Base-by-base conservation (phyloP, 2,888 invertebrate genomes). In the Ctena decussata region DNA sequence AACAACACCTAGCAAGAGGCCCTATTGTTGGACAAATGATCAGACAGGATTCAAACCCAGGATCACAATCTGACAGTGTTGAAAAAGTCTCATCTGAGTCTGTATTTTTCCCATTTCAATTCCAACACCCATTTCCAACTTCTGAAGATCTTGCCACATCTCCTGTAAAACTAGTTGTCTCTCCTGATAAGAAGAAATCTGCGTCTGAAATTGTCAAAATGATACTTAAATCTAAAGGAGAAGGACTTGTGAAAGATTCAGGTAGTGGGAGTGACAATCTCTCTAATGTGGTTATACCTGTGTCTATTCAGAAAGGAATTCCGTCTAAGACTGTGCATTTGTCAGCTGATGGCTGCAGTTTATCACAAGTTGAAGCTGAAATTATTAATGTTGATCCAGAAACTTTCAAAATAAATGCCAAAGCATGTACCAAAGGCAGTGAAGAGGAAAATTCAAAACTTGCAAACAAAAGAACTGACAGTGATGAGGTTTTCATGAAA, bases 11-110 rank as follows among this genome's bases (percentile, higher is more conserved):
- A 18, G 76, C 71, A 27, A 89, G 53, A 35, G 93, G 93, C 15
- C 94, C 94, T 32, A 94, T 93, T 39, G 90, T 93, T 71, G 93
- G 93, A 11, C 93, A 94, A 85, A 78, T 94, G 53, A 90, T 93
- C 21, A 80, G 87, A 46, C 92, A 88, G 73, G 84, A 83, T 21
- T 84, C 86, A n/a, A 75, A 79, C 12, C 82, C 79, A 46, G 44
- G 27, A 15, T 30, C 76, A 15, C 75, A 82, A 71, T 76, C 72
- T 12, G 74, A 70, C 30, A 46, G 30, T 18, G 41, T 70, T 60
- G 57, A 77, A 41, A 60, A 77, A 37, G 71, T 84, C 69, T 80
- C 84, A 49, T 57, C 84, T 44, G 77, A 83, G 12, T 76, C 84
- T 6, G 53, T 77, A 1, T 87, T 85, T 81, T 70, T 91, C 44